Evolutionary conservation across 2,113 vertebrate genomes (phyloP).

Genomic region (Sebastes fasciatus): DNA sequence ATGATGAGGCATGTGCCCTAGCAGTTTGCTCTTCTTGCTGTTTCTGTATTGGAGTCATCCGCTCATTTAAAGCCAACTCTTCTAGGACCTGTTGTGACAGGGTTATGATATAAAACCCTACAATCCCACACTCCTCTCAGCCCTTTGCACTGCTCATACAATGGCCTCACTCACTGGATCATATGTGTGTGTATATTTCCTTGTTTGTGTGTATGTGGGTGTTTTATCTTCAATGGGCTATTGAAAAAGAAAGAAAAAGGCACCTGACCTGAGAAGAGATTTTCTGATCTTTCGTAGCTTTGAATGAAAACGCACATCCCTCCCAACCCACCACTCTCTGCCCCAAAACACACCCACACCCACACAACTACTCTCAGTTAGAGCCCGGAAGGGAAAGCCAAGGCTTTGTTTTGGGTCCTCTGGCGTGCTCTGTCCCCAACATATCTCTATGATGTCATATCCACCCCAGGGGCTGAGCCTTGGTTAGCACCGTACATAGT

Average conservation of each 20-base stretch:
- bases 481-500: conserved; percentile 44
- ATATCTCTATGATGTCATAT: conserved; percentile 47
- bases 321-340: neutral
- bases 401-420: conserved; percentile 37
- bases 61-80: conserved; percentile 24
- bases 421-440: conserved; percentile 29
- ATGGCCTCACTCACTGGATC: conserved; percentile 25
- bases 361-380: neutral
- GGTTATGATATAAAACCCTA: conserved; percentile 10
- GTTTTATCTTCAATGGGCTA: conserved; percentile 11
- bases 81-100: conserved; percentile 19
- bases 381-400: conserved; percentile 26
- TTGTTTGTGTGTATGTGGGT: conserved; percentile 10
- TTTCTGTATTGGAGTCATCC: conserved; percentile 15
- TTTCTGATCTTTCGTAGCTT: conserved; percentile 9
- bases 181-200: conserved; percentile 18
- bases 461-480: conserved; percentile 12
- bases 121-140: conserved; percentile 11
- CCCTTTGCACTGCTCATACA: conserved; percentile 49
- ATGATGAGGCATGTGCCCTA: neutral
- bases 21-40: neutral
- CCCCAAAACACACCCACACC: neutral
- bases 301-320: conserved; percentile 8
- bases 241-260: conserved; percentile 21
- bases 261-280: conserved; percentile 24